These are phyloP conservation scores for Lampris megalopsis DNA, from an alignment of 2,113 vertebrate genomes.

Conservation along the genomic window DNA sequence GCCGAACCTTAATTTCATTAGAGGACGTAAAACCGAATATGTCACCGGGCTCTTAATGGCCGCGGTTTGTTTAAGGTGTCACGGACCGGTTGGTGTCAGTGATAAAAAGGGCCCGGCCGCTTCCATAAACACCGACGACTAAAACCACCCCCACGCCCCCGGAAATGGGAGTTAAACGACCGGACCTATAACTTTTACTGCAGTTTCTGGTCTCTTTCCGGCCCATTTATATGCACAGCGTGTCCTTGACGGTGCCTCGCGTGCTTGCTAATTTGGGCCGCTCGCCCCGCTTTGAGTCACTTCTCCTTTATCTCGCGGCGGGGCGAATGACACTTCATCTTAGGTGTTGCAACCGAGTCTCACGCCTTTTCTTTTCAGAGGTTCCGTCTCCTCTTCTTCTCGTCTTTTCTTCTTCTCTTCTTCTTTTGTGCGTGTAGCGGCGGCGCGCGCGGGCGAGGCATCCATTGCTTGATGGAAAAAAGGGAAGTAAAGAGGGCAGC, in stretches of 20 bases:
- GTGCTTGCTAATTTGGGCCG: conserved; percentile 69
- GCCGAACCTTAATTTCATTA: conserved; percentile 39
- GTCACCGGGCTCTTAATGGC: conserved; percentile 53
- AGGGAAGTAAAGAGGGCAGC: conserved; percentile 46
- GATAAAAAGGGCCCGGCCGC: conserved; percentile 65
- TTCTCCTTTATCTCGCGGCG: conserved; percentile 72
- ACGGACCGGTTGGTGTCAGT: conserved; percentile 55
- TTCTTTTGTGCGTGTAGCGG: conserved; percentile 54
- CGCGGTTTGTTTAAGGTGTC: conserved; percentile 48
- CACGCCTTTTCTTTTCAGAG: no score
- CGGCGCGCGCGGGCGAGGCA: conserved; percentile 59
- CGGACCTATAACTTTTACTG: conserved; percentile 66
- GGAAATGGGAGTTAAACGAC: conserved; percentile 65
- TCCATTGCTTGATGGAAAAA: conserved; percentile 68
- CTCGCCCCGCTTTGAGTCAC: conserved; percentile 73
- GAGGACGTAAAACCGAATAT: conserved; percentile 51
- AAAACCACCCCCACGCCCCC: conserved; percentile 14
- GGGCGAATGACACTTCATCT: conserved; percentile 68
- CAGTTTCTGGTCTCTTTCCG: conserved; percentile 48
- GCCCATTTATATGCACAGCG: conserved; percentile 70
- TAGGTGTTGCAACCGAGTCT: background rate
- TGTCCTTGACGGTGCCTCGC: conserved; percentile 51
- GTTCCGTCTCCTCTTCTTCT: background rate
- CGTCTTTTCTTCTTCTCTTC: conserved; percentile 21
- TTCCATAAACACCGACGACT: conserved; percentile 61